Conservation (phyloP, 2,888 invertebrate genomes). For the Microdon myrmicae region DNA sequence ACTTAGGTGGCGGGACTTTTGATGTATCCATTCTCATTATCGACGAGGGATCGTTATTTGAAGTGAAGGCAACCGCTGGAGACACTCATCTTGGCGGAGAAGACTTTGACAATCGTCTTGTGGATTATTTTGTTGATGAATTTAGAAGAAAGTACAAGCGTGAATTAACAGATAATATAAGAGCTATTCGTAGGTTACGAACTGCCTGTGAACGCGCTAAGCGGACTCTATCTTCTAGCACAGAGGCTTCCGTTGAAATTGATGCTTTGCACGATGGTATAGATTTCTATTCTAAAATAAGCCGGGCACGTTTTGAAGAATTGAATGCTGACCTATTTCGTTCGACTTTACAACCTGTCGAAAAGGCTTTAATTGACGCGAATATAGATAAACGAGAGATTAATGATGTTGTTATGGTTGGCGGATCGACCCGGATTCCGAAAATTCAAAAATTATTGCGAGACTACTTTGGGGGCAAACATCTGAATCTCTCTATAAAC, state of each 20-base stretch:
- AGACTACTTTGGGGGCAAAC: conserved; percentile 84
- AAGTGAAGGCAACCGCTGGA: conserved; percentile 83
- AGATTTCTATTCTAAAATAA: conserved; percentile 88
- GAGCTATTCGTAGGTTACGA: conserved; percentile 82
- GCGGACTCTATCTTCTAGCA: conserved; percentile 79
- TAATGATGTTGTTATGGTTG: conserved; percentile 85
- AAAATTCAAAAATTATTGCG: conserved; percentile 89
- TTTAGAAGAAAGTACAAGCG: conserved; percentile 80
- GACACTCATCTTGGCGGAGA: conserved; percentile 85
- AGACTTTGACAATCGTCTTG: conserved; percentile 83
- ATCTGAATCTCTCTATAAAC: conserved; percentile 90
- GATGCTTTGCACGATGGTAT: conserved; percentile 89
- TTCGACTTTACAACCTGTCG: conserved; percentile 83
- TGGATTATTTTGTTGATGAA: conserved; percentile 81
- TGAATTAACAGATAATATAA: conserved; percentile 75
- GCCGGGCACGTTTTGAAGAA: conserved; percentile 90
- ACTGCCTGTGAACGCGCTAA: conserved; percentile 88
- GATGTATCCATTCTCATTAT: conserved; percentile 92
- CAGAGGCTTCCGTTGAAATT: conserved; percentile 85
- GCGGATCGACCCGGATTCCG: conserved; percentile 91
- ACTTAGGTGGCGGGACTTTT: conserved; percentile 89
- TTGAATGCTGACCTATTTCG: conserved; percentile 86
- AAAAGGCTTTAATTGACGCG: conserved; percentile 83
- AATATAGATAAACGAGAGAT: conserved; percentile 85
- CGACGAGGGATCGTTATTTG: conserved; percentile 84